phyloP scores from a whole-genome alignment of 2,888 invertebrate species.

The Hydropsyche betteni region DNA sequence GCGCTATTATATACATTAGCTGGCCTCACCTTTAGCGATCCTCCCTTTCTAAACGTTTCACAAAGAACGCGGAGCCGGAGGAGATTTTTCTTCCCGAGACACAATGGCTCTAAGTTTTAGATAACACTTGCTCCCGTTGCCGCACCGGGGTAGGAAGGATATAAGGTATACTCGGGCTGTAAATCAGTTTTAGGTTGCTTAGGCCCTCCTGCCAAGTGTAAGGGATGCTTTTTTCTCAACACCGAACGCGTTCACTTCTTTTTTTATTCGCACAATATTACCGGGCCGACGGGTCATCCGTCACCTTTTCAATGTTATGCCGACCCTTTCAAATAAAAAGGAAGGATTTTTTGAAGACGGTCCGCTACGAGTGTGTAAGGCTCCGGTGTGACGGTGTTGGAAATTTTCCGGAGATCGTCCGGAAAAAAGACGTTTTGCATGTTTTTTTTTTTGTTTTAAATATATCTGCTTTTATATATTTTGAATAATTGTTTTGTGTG shows the following conservation, averaged over 20 bases:
- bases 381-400: too few relatives aligned
- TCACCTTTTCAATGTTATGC: conserved; percentile 50
- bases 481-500: too few relatives aligned
- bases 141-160: conserved; percentile 24
- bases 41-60: conserved; percentile 14
- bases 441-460: too few relatives aligned
- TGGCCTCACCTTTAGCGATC: not conserved
- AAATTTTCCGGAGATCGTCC: too few relatives aligned
- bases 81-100: conserved; percentile 47
- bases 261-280: conserved; percentile 48
- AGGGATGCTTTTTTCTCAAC: conserved; percentile 24
- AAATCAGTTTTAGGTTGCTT: conserved; percentile 48
- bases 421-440: too few relatives aligned
- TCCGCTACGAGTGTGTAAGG: conserved; percentile 27
- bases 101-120: conserved; percentile 48
- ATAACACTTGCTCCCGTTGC: conserved; percentile 42
- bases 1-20: conserved; percentile 37
- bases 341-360: conserved; percentile 48
- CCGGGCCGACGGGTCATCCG: conserved; percentile 50
- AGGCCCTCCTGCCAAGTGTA: conserved; percentile 33
- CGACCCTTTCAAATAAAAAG: conserved; percentile 49
- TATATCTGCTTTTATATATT: too few relatives aligned
- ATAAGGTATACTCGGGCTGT: conserved; percentile 44
- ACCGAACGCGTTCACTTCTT: conserved; percentile 33
- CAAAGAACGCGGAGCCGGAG: conserved; percentile 10